A percentile compares a stretch with the other conserved stretches of the same genome.
phyloP scores from a whole-genome alignment of 2,113 vertebrate species.

The Sakesphorus luctuosus region DNA sequence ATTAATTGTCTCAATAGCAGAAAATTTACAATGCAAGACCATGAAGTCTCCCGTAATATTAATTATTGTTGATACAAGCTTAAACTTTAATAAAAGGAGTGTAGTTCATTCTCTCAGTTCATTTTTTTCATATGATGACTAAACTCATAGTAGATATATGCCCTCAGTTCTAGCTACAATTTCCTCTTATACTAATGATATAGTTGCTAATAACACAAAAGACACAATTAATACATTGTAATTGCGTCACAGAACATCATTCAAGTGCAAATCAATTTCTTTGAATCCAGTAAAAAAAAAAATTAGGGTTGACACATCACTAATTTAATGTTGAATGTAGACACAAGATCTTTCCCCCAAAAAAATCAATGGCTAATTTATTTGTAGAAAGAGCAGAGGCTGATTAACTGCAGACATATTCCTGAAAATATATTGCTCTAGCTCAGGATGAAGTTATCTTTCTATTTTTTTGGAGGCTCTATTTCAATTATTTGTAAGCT shows the following conservation, averaged over 20 bases:
- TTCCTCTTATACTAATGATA: not conserved
- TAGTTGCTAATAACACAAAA: not conserved
- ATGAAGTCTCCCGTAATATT: not conserved
- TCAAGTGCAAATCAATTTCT: not conserved
- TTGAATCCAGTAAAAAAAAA: not conserved
- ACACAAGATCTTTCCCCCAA: not conserved
- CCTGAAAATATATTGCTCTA: not conserved
- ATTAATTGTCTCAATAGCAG: not conserved
- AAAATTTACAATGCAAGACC: not conserved
- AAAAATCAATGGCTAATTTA: constrained; percentile 17
- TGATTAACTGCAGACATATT: not conserved
- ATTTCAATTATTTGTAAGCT: not conserved
- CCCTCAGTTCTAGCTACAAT: not conserved
- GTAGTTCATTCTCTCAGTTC: not conserved
- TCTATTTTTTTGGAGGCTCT: not conserved
- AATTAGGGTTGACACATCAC: not conserved
- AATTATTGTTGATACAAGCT: not conserved
- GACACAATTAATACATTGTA: not conserved
- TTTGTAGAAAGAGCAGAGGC: not conserved
- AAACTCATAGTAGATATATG: not conserved
- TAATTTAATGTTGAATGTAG: not conserved
- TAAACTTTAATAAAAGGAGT: not conserved
- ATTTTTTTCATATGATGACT: not conserved
- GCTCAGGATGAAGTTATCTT: not conserved
- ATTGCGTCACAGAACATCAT: not conserved